phyloP scores from a whole-genome alignment of 1,140 invertebrate species.

The Lucilia cuprina region DNA sequence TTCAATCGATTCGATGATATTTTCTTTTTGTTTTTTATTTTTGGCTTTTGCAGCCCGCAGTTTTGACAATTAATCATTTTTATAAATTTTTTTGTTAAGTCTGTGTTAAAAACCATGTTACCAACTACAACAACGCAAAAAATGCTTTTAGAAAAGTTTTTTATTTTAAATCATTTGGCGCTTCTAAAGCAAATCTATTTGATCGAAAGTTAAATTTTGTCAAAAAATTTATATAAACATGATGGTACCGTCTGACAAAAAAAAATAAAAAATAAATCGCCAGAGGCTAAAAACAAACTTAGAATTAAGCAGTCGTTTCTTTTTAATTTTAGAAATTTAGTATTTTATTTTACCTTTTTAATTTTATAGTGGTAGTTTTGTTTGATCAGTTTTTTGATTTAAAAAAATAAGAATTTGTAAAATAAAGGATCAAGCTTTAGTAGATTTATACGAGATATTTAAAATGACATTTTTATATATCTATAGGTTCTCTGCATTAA shows the following conservation, averaged over 20 bases:
- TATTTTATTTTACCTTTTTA: neutral
- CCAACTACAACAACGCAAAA: conserved; percentile 5
- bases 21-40: conserved; percentile 40
- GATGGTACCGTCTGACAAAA: neutral
- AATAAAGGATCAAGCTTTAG: no score
- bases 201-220: conserved; percentile 31
- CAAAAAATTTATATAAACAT: conserved; percentile 11
- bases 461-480: no score
- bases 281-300: neutral
- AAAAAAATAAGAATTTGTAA: no score
- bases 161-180: neutral
- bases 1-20: neutral
- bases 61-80: conserved; percentile 33
- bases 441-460: no score
- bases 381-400: no score
- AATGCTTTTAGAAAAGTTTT: neutral
- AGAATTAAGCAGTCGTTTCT: neutral
- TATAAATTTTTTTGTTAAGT: neutral
- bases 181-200: neutral
- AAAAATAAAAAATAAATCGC: neutral
- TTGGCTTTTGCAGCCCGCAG: conserved; percentile 25
- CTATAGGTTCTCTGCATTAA: no score
- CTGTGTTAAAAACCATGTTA: neutral
- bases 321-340: conserved; percentile 1
- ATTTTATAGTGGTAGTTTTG: no score